Base-by-base conservation (phyloP, 2,888 invertebrate genomes). In the Phaonia tiefii region DNA sequence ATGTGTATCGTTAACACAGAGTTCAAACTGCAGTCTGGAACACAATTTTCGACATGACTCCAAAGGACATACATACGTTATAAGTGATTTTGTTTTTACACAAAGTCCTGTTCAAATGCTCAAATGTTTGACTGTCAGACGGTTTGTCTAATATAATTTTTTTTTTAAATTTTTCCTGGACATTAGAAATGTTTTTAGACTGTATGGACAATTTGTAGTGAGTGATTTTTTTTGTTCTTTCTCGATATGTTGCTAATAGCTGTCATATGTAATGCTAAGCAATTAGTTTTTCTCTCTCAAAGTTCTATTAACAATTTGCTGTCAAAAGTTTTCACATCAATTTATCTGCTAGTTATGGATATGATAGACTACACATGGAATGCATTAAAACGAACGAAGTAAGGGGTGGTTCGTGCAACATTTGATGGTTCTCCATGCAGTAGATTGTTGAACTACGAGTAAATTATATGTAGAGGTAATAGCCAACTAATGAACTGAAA, bases 231-330 rank as follows among this genome's bases (percentile, higher is more conserved):
- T 8, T 31, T 31, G 4, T 8, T 31, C 31, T 31, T 5, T 49
- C 49, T 51, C 17, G 20, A 51, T 37, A n/a, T 78, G 63, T 69
- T 72, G 78, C 81, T 81, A 81, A 81, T 81, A 78, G 81, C 81
- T 81, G 81, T 81, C 81, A 78, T 81, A 69, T 81, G 78, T 72
- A 75, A 75, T 81, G 78, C 78, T 69, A 56, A 78, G 69, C 72
- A 81, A 81, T 75, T 81, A 81, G 76, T 74, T 73, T 75, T 67
- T 4, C 20, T 31, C 8, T 31, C 31, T 3, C 8, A 31, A 49
- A 31, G 46, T 67, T 67, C 26, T 49, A 31, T 67, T 67, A 49
- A 20, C 15, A 49, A 44, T 37, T 63, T 42, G 31, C 49, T 78
- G 67, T 78, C 46, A 49, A 51, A 25, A 49, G 51, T 66, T 66